Percentiles rank a stretch among this genome's conserved stretches.
These are phyloP conservation scores for Turritopsis rubra DNA, from an alignment of 30 jellyfish, hydroid and myxozoan species.

Conservation along the genomic window DNA sequence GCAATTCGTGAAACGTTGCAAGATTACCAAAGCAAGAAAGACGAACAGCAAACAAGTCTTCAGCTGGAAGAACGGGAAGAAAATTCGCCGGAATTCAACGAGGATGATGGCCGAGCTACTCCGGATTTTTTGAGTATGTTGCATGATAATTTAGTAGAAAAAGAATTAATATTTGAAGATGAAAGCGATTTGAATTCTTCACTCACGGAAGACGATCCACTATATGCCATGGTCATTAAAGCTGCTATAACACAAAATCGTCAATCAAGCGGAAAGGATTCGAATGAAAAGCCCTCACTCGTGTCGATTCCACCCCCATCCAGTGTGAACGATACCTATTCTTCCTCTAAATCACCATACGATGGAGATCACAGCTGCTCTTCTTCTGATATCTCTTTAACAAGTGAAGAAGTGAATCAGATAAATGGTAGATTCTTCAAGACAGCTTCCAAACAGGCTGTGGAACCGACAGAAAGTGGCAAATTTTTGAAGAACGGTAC, in stretches of 20 bases:
- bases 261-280: not conserved
- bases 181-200: conserved; percentile 17
- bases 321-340: not conserved
- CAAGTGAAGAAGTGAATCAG: conserved; percentile 33
- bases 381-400: conserved; percentile 22
- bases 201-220: conserved; percentile 16
- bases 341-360: not conserved
- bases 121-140: conserved; percentile 26
- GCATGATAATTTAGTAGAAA: conserved; percentile 20
- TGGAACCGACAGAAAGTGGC: not conserved
- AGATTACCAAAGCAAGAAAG: conserved; percentile 25
- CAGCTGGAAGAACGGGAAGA: conserved; percentile 8
- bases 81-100: not conserved
- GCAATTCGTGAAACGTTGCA: conserved; percentile 17
- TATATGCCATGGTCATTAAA: conserved; percentile 34
- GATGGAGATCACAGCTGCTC: conserved; percentile 32
- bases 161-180: not conserved
- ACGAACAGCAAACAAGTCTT: conserved; percentile 15
- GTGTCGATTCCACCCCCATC: not conserved
- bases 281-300: not conserved
- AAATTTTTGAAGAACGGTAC: not conserved
- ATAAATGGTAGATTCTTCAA: conserved; percentile 14
- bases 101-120: not conserved
- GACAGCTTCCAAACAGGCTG: not conserved
- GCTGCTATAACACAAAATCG: conserved; percentile 23